Conservation (phyloP, 2,888 invertebrate genomes). For the Sthenelais limicola region DNA sequence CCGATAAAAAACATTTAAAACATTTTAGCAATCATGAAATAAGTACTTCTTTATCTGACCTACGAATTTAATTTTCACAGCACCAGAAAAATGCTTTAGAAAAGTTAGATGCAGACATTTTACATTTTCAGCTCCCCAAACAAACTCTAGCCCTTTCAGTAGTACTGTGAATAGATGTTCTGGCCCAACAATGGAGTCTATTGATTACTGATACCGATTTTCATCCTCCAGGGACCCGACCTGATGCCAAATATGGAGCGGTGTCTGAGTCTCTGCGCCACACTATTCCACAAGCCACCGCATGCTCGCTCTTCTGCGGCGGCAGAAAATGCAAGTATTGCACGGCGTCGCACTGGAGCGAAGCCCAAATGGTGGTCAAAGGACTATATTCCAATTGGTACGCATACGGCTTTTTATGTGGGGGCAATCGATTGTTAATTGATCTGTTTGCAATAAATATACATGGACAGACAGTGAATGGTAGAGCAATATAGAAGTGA, state of each 20-base stretch:
- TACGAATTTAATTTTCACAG: no score
- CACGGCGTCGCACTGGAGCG: conserved; percentile 76
- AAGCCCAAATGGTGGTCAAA: conserved; percentile 80
- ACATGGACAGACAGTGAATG: no score
- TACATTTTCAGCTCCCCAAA: neutral
- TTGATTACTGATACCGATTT: neutral
- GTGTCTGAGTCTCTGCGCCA: conserved; percentile 70
- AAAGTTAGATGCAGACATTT: neutral
- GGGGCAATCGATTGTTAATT: no score
- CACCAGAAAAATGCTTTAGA: no score
- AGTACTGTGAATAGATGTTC: no score
- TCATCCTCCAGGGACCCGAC: conserved; percentile 38
- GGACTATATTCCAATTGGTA: conserved; percentile 90
- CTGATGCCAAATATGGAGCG: conserved; percentile 60
- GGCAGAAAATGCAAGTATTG: conserved; percentile 85
- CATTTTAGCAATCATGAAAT: no score
- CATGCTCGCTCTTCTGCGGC: conserved; percentile 88
- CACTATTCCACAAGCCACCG: conserved; percentile 79
- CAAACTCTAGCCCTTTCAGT: no score
- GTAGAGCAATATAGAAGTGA: no score
- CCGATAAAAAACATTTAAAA: no score
- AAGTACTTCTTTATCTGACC: no score
- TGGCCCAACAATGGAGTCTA: neutral
- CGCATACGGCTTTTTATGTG: no score
- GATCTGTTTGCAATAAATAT: no score